Base-by-base conservation (phyloP, 2,888 invertebrate species). In the Tetheella fluctuosa region DNA sequence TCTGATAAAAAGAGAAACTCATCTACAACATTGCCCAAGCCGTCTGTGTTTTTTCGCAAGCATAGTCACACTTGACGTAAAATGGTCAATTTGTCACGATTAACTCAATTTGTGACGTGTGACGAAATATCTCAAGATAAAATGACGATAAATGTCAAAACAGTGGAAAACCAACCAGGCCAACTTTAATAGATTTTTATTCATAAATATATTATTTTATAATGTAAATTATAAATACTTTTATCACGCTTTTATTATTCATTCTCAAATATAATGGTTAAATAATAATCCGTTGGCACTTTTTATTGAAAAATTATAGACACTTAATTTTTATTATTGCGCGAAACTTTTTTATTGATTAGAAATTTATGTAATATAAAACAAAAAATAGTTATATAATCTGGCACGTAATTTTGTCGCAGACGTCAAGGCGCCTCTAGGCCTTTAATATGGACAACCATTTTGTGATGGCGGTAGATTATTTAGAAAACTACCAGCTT, bases 91-190 rank as follows among this genome's bases (percentile, higher is more conserved):
- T 67, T 59, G 64, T 52, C 57, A 61, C 59, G 54, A 56, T 58
- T 59, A 64, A 52, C 55, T 55, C 59, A 60, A 65, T 66, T 64
- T 62, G 55, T 23, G 59, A 61, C 57, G 54, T 68, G 64, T 67
- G 62, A 62, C 63, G 67, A 63, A 67, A 67, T 20, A 30, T 25
- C 13, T 1, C 48, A 39, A 25, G 54, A 58, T 23, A 58, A 58
- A 28, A 39, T 34, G 34, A 59, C 34, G 34, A 58, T 20, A 17
- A 53, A 23, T 23, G 52, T 30, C 52, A 58, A 58, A 58, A 52
- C 52, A 23, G 30, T 30, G 28, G 28, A n/a, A 12, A 28, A 7
- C 25, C n/a, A n/a, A 17, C 25, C 17, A 17, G 17, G 7, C 17
- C 30, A 15, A 17, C 10, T 28, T 7, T 48, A 48, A n/a, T 48